Conservation (phyloP, 1,140 invertebrate genomes). For the Liolophura sinensis region DNA sequence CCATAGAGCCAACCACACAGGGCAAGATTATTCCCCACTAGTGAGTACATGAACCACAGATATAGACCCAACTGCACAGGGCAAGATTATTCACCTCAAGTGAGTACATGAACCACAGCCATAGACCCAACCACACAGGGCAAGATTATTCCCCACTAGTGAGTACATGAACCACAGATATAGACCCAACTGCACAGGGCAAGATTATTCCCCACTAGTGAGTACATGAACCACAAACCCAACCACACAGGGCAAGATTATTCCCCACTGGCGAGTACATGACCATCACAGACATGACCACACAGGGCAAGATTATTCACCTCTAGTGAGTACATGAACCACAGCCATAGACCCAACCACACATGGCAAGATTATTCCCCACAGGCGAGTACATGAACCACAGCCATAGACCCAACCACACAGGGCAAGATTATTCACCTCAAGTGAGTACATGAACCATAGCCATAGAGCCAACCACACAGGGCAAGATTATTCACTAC, state of each 20-base stretch:
- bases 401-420: conserved; percentile 29
- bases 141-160: too few relatives aligned
- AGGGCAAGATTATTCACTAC: conserved; percentile 39
- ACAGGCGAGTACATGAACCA: conserved; percentile 48
- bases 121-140: conserved; percentile 2
- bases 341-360: conserved; percentile 30
- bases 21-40: too few relatives aligned
- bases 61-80: conserved; percentile 3
- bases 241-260: conserved; percentile 40
- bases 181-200: too few relatives aligned
- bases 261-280: conserved; percentile 45
- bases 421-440: conserved; percentile 41
- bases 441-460: conserved; percentile 47
- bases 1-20: too few relatives aligned
- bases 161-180: too few relatives aligned
- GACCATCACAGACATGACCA: conserved; percentile 28
- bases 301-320: conserved; percentile 37
- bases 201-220: too few relatives aligned
- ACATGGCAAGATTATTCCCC: conserved; percentile 36
- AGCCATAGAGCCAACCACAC: conserved; percentile 28
- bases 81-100: conserved; percentile 10
- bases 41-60: too few relatives aligned
- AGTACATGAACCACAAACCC: conserved; percentile 16
- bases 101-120: conserved; percentile 6
- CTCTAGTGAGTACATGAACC: conserved; percentile 49